Base-by-base conservation (phyloP, 2,113 vertebrate genomes). In the Arothron firmamentum region DNA sequence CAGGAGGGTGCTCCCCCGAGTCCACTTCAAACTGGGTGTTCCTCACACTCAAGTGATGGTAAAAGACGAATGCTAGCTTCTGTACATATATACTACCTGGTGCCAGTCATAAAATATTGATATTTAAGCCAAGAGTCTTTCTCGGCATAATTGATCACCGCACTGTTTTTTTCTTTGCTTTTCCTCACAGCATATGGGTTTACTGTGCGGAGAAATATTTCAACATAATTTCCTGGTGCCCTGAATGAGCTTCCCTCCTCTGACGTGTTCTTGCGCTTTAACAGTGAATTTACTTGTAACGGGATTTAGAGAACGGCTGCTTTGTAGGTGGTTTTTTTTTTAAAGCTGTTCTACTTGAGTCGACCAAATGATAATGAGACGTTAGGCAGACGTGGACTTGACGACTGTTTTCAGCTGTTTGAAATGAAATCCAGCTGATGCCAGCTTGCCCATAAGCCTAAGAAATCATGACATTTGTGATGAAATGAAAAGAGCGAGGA, bases 71-170 rank as follows among this genome's bases (percentile, higher is more conserved):
- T 9, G 59, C 69, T 69, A 56, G 41, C 69, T 67, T 72, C 49
- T 51, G n/a, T 52, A 49, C 28, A 50, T 41, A 51, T 34, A 49
- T 50, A 31, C 43, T 41, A 19, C 34, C 31, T 49, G 55, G 57
- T 45, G 14, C 38, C 34, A 47, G 46, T 64, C 34, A 72, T 86
- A 20, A 87, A 85, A 84, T 76, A 83, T 84, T 84, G 23, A 84
- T 72, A 73, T 49, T 46, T 28, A 52, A 62, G 51, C 54, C 10
- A 4, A 71, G 41, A 49, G 19, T 13, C 41, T 18, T 53, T 48
- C 18, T 41, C 60, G 18, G 72, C 67, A 77, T 68, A 68, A 75
- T 47, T 51, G 53, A 84, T 52, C 20, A 46, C 42, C 46, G 43
- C 17, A 4, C 42, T 43, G 42, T 45, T 45, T 3, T 59, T 11